Evolutionary conservation across 2,888 invertebrate genomes (phyloP).

Genomic region (Hipparchia semele): DNA sequence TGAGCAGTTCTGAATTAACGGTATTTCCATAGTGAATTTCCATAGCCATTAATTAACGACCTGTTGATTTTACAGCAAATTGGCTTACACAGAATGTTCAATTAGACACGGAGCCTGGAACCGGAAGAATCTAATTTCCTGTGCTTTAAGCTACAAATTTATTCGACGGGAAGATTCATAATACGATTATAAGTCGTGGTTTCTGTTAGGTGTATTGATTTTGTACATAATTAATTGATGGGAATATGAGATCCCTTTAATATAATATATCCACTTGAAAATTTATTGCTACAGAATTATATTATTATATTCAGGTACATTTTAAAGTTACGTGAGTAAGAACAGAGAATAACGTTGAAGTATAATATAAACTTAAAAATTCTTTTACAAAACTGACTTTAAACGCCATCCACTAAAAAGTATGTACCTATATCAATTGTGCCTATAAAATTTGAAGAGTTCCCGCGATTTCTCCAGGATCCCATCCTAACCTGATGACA

Average conservation of each 20-base stretch:
- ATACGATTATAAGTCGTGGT: background rate
- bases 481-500: no score
- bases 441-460: no score
- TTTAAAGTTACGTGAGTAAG: no score
- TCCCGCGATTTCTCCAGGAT: no score
- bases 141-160: slow-evolving; percentile 21
- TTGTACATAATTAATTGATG: background rate
- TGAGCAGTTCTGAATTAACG: background rate
- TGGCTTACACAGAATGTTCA: slow-evolving; percentile 26
- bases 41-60: slow-evolving; percentile 24
- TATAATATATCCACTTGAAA: no score
- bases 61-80: slow-evolving; percentile 26
- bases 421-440: no score
- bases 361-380: no score
- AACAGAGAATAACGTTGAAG: no score
- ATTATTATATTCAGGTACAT: no score
- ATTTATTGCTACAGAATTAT: no score
- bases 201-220: background rate
- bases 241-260: background rate
- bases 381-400: no score
- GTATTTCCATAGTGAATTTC: slow-evolving; percentile 10
- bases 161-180: slow-evolving; percentile 5
- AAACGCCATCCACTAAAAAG: no score
- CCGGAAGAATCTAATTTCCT: slow-evolving; percentile 26
- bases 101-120: slow-evolving; percentile 17